These are phyloP conservation scores for Medauroidea extradentata DNA, from an alignment of 1,140 invertebrate genomes.

Conservation along the genomic window DNA sequence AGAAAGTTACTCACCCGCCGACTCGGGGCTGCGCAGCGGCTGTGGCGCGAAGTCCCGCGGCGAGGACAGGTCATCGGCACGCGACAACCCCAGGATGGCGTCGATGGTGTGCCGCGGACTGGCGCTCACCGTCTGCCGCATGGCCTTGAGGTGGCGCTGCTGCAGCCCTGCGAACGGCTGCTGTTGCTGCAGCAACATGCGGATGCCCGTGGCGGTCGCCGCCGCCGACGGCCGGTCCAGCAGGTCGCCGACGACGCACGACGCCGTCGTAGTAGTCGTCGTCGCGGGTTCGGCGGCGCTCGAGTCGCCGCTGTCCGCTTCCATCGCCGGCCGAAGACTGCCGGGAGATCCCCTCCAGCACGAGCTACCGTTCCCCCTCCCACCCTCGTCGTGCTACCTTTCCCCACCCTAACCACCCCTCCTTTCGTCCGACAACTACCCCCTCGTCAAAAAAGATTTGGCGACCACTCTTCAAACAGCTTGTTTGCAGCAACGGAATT, in stretches of 20 bases:
- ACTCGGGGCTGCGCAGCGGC: not conserved
- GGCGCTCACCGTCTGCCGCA: not conserved
- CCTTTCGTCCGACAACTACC: not conserved
- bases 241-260: not conserved
- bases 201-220: conserved; percentile 1
- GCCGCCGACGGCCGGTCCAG: not conserved
- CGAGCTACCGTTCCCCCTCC: not conserved
- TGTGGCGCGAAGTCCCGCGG: too few relatives aligned
- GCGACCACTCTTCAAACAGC: conserved; percentile 8
- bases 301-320: conserved; percentile 4
- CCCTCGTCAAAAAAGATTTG: conserved; percentile 16
- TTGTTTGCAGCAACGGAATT: conserved; percentile 16
- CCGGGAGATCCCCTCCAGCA: not conserved
- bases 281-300: not conserved
- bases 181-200: conserved; percentile 3
- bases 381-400: not conserved
- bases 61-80: not conserved
- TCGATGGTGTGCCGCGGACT: conserved; percentile 11
- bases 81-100: conserved; percentile 9
- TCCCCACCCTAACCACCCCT: too few relatives aligned
- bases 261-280: not conserved
- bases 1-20: conserved; percentile 1
- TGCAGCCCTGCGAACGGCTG: conserved; percentile 2
- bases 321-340: not conserved
- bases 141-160: conserved; percentile 1